Conservation (phyloP, 2,888 invertebrate genomes). For the Dicycla oo region DNA sequence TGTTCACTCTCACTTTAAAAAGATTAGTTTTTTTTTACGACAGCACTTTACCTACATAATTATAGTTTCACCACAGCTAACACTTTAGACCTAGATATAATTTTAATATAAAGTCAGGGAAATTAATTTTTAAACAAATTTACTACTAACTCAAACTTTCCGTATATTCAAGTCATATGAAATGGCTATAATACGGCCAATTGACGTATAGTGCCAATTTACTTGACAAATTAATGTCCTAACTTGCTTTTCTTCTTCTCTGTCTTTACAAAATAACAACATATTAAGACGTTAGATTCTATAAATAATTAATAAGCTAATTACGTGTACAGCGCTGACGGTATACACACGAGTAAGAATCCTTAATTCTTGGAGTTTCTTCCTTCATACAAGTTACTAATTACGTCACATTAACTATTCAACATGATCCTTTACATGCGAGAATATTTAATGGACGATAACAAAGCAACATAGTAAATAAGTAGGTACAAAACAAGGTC, state of each 20-base stretch:
- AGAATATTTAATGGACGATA: conserved; percentile 40
- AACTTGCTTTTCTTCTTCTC: too few species aligned
- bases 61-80: neutral
- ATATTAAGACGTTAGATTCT: neutral
- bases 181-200: too few species aligned
- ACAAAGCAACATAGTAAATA: neutral
- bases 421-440: conserved; percentile 44
- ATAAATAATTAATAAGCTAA: conserved; percentile 74
- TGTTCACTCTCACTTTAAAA: too few species aligned
- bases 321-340: conserved; percentile 63
- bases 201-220: too few species aligned
- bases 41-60: too few species aligned
- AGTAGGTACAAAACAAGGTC: too few species aligned
- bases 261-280: neutral
- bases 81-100: neutral
- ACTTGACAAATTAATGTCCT: too few species aligned
- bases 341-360: conserved; percentile 69
- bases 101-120: too few species aligned
- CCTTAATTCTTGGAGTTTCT: conserved; percentile 70
- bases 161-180: too few species aligned
- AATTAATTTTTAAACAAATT: too few species aligned
- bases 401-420: conserved; percentile 72
- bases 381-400: conserved; percentile 53
- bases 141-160: too few species aligned
- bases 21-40: too few species aligned